These are phyloP conservation scores for Acleris cristana DNA, from an alignment of 2,888 invertebrate species.

Conservation along the genomic window DNA sequence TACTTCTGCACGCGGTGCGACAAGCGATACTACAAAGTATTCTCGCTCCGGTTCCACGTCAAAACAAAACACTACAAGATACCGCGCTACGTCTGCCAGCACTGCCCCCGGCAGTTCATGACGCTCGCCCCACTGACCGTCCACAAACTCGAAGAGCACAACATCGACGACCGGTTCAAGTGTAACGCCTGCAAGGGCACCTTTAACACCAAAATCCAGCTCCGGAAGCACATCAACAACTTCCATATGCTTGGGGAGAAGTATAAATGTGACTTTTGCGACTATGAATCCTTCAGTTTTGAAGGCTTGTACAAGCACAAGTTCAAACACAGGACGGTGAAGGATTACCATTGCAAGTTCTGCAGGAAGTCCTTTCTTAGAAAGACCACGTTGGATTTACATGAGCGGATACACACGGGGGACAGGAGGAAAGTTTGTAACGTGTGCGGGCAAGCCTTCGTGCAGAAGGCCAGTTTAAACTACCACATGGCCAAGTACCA, in stretches of 20 bases:
- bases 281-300: slow-evolving; percentile 64
- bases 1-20: slow-evolving; percentile 59
- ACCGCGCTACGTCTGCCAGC: slow-evolving; percentile 52
- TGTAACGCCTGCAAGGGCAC: slow-evolving; percentile 68
- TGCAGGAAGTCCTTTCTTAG: slow-evolving; percentile 74
- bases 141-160: slow-evolving; percentile 64
- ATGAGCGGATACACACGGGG: slow-evolving; percentile 72
- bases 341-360: slow-evolving; percentile 69
- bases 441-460: slow-evolving; percentile 71
- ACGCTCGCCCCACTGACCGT: slow-evolving; percentile 56
- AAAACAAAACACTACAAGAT: slow-evolving; percentile 65
- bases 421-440: slow-evolving; percentile 67
- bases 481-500: slow-evolving; percentile 76
- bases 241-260: slow-evolving; percentile 72
- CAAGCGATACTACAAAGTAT: slow-evolving; percentile 55
- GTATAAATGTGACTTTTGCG: slow-evolving; percentile 64
- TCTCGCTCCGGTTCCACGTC: slow-evolving; percentile 58
- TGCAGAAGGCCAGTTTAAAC: slow-evolving; percentile 74
- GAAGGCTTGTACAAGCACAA: slow-evolving; percentile 67
- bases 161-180: slow-evolving; percentile 63
- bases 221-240: slow-evolving; percentile 62
- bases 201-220: slow-evolving; percentile 62
- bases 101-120: slow-evolving; percentile 59
- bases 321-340: slow-evolving; percentile 69
- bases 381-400: slow-evolving; percentile 59